A percentile compares a stretch with the other conserved stretches of the same genome.
These are phyloP conservation scores for Nestor notabilis DNA, from an alignment of 2,113 vertebrate genomes.

Conservation along the genomic window DNA sequence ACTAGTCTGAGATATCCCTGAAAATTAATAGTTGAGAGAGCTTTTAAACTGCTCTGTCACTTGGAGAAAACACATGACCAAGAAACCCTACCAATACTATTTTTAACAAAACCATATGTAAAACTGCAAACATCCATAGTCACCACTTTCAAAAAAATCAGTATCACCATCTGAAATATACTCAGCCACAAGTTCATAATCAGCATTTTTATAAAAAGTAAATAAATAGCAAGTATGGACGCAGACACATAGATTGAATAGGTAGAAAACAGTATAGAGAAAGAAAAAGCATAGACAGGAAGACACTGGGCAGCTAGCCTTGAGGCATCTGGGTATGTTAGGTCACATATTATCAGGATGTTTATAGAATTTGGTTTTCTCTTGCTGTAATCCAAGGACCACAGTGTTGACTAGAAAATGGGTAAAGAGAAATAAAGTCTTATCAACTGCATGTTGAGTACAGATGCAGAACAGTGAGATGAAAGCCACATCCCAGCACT, in stretches of 20 bases:
- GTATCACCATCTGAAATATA: neutral
- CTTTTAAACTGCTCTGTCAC: neutral
- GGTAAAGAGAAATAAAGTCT: neutral
- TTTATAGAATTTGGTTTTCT: neutral
- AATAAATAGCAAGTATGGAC: neutral
- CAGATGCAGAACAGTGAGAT: neutral
- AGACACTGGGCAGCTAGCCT: neutral
- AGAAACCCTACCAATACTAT: neutral
- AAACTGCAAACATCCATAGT: neutral
- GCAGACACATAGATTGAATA: neutral
- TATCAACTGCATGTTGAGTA: neutral
- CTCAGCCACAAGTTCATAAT: neutral
- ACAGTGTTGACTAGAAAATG: neutral
- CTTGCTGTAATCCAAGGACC: neutral
- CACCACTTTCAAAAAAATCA: neutral
- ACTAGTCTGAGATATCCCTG: neutral
- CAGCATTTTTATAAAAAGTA: slow-evolving; percentile 1
- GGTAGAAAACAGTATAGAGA: neutral
- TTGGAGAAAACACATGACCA: neutral
- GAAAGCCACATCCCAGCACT: neutral
- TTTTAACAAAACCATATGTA: slow-evolving; percentile 13
- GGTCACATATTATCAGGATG: neutral
- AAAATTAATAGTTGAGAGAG: neutral
- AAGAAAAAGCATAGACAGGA: neutral
- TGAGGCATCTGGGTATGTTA: neutral